Evolutionary conservation across 2,888 invertebrate genomes (phyloP), one percentile per base, ranked within the genome.

Genomic region (Drosophila phalerata): DNA sequence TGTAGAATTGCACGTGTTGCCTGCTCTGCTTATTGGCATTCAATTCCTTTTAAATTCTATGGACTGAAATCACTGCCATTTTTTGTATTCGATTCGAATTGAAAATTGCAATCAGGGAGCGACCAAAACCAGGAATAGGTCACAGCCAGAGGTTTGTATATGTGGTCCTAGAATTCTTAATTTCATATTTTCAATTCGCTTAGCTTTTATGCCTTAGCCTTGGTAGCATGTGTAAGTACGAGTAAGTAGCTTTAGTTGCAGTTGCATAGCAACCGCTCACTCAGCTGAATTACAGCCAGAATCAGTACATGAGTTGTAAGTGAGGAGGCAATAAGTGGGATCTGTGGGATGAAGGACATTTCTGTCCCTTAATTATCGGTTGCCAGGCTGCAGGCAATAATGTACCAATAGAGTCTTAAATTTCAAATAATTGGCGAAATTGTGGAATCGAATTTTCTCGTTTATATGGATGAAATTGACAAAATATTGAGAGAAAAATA

Each of bases 41-140:
- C 76, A 78, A 82, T 78, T 72, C 58, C 58, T 55, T 72, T 64
- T 64, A 80, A 82, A 80, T 80, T 64, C 73, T 69, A 64, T 68
- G 40, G 61, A 71, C 55, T 48, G 57, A 79, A 87, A 85, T 85
- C 87, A 71, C 40, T 51, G 64, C 42, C 38, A 22, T 63, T 37
- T 37, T 37, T 25, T 49, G 19, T 48, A 48, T 51, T 47, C 48
- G 58, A 13, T 47, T 65, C 34, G 15, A 38, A 62, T 70, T 66
- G 65, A 63, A 80, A 82, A 85, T 73, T 74, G 69, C 78, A 87
- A 73, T 85, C 78, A 73, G 47, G 51, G 13, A 34, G n/a, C 17
- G 22, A 17, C n/a, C 30, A 40, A 17, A 22, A 19, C 2, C 19
- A 15, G 17, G 28, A 15, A 43, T 30, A 51, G 37, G 49, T 60